A percentile compares a stretch with the other conserved stretches of the same genome.
These are phyloP conservation scores for Frankliniella intonsa DNA, from an alignment of 2,888 invertebrate genomes.

Conservation along the genomic window DNA sequence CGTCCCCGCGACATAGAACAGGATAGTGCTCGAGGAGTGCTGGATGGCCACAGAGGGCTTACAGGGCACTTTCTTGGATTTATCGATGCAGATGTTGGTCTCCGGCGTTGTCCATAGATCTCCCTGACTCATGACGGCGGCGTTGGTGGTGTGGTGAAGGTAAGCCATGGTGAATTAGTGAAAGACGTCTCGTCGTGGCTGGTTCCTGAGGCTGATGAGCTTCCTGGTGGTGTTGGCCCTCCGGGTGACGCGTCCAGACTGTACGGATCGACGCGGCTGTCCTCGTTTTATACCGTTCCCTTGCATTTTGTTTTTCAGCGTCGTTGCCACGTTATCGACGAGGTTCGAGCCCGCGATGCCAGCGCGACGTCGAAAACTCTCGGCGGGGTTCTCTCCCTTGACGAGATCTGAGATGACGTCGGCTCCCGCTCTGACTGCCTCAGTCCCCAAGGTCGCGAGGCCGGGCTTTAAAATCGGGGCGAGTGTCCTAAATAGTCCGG, in stretches of 20 bases:
- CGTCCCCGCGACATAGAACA: conserved; percentile 38
- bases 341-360: neutral
- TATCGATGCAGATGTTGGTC: conserved; percentile 38
- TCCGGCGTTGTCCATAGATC: conserved; percentile 39
- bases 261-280: neutral
- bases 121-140: neutral
- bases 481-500: neutral
- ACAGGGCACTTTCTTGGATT: conserved; percentile 38
- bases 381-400: neutral
- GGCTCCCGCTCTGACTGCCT: neutral
- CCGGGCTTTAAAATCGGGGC: neutral
- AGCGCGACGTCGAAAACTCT: neutral
- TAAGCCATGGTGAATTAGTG: neutral
- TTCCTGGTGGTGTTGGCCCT: neutral
- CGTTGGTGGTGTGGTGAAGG: neutral
- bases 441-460: neutral
- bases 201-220: no score
- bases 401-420: neutral
- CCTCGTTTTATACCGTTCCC: neutral
- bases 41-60: conserved; percentile 38
- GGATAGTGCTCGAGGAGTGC: conserved; percentile 38
- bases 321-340: neutral
- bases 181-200: neutral
- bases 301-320: neutral
- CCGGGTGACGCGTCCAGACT: neutral